Conservation (phyloP, 2,797 vertebrate species). For the Tamandua tetradactyla region DNA sequence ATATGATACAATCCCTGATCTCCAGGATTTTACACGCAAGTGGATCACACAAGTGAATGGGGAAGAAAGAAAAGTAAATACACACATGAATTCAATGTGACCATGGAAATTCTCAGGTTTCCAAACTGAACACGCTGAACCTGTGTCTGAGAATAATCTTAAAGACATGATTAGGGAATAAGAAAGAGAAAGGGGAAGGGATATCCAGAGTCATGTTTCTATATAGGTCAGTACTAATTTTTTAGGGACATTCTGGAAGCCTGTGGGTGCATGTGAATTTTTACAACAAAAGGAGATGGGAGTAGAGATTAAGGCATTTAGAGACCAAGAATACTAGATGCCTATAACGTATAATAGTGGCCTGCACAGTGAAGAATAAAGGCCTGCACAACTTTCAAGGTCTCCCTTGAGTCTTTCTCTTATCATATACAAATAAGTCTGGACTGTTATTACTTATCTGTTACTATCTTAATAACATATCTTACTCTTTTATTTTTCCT, state of each 20-base stretch:
- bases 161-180: neutral
- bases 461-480: neutral
- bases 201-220: neutral
- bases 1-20: neutral
- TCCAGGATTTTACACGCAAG: neutral
- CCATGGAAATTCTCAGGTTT: neutral
- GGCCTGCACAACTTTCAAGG: neutral
- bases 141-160: neutral
- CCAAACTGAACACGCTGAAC: neutral
- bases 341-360: neutral
- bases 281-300: neutral
- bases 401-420: neutral
- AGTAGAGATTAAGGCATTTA: neutral
- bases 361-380: neutral
- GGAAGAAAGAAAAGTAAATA: neutral
- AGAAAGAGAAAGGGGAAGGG: neutral
- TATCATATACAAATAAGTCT: conserved; percentile 4
- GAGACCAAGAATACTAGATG: neutral
- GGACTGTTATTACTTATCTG: conserved; percentile 4
- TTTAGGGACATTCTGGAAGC: neutral
- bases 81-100: neutral
- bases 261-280: neutral
- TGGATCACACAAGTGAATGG: neutral
- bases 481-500: conserved; percentile 26
- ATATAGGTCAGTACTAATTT: neutral